Evolutionary conservation across 2,888 invertebrate genomes (phyloP).

Genomic region (Doris montereyensis): DNA sequence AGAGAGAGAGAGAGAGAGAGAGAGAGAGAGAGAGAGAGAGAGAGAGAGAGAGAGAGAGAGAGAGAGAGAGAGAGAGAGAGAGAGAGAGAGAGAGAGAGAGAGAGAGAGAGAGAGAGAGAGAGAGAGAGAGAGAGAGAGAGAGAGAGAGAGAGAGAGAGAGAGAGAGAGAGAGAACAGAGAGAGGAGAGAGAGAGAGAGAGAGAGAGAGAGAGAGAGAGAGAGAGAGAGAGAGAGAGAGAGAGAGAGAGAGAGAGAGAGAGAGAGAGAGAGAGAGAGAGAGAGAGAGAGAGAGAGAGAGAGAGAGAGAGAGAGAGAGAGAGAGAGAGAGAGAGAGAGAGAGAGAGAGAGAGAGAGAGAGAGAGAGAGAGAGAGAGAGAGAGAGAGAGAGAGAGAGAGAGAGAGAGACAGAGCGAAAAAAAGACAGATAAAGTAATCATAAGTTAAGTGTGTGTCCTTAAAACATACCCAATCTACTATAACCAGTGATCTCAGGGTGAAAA

Average conservation of each 20-base stretch:
- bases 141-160: no score
- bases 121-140: not conserved
- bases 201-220: not conserved
- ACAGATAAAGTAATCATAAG: not conserved
- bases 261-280: no score
- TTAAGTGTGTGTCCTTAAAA: no score
- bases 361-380: no score
- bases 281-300: no score
- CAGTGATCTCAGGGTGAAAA: no score
- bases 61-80: slow-evolving; percentile 1
- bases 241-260: not conserved
- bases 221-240: not conserved
- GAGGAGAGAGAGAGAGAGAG: not conserved
- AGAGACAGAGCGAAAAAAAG: slow-evolving; percentile 3
- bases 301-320: no score
- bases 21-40: not conserved
- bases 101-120: not conserved
- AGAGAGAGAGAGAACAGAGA: no score
- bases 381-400: slow-evolving; percentile 13
- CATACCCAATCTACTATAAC: no score
- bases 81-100: slow-evolving; percentile 7
- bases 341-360: no score
- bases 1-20: not conserved
- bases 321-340: no score
- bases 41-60: not conserved